These are phyloP conservation scores for Amblyopsis hoosieri DNA, from an alignment of 2,797 vertebrate genomes.

Conservation along the genomic window DNA sequence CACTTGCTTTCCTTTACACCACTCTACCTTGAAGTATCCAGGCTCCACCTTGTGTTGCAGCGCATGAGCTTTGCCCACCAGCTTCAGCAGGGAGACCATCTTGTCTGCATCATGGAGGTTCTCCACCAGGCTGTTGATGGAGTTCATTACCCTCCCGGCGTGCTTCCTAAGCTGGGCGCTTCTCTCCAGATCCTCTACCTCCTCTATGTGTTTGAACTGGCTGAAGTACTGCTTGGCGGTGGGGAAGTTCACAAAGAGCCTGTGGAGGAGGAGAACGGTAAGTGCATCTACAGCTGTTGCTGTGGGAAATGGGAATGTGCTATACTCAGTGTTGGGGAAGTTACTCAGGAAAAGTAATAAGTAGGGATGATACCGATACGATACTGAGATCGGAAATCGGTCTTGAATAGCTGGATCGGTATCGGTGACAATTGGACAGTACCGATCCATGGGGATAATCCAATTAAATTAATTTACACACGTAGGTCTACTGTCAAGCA, in stretches of 20 bases:
- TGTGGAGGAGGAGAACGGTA: slow-evolving; percentile 48
- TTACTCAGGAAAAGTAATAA: no score
- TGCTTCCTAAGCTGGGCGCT: slow-evolving; percentile 89
- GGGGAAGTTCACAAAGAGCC: slow-evolving; percentile 93
- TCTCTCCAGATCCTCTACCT: slow-evolving; percentile 86
- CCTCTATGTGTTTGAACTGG: slow-evolving; percentile 90
- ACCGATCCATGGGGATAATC: no score
- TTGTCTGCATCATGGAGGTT: slow-evolving; percentile 88
- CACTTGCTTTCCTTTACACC: background rate
- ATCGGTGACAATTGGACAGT: no score
- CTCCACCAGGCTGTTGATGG: slow-evolving; percentile 90
- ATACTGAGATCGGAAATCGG: no score
- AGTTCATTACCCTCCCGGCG: slow-evolving; percentile 85
- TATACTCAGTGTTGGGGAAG: no score
- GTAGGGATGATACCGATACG: no score
- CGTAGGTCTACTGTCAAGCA: no score
- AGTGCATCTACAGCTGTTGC: no score
- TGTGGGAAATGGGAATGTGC: no score
- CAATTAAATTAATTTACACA: no score
- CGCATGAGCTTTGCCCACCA: slow-evolving; percentile 88
- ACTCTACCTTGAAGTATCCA: slow-evolving; percentile 90
- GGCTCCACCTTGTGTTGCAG: slow-evolving; percentile 94
- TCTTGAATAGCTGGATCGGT: no score
- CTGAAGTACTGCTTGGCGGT: slow-evolving; percentile 93
- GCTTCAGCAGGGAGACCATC: slow-evolving; percentile 81